Conservation (phyloP, 2,797 vertebrate genomes). For the Amblyraja radiata region DNA sequence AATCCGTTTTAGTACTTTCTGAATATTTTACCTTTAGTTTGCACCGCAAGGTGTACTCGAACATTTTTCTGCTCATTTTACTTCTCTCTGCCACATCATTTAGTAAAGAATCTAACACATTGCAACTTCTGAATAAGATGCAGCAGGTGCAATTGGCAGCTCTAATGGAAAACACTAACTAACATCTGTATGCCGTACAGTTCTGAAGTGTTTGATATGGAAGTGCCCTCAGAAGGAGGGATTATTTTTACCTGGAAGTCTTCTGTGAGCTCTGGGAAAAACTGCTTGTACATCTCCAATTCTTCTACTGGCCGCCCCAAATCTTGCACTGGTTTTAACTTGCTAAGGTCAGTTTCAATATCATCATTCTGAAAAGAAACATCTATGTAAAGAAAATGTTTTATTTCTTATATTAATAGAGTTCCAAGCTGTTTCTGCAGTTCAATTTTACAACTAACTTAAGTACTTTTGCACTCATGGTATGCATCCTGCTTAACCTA, state of each 20-base stretch:
- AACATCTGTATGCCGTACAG: background rate
- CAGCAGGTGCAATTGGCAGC: background rate
- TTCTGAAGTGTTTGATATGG: background rate
- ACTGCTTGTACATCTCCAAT: constrained; percentile 79
- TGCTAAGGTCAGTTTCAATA: constrained; percentile 93
- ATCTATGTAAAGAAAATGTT: background rate
- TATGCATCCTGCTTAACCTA: background rate
- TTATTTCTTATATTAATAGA: constrained; percentile 20
- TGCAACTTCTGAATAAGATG: background rate
- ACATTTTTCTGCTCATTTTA: background rate
- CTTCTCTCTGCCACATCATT: background rate
- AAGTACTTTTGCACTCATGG: background rate
- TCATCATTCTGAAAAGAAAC: constrained; percentile 78
- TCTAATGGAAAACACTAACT: background rate
- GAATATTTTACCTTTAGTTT: background rate
- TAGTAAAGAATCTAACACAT: background rate
- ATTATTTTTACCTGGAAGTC: constrained; percentile 78
- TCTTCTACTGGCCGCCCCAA: constrained; percentile 74
- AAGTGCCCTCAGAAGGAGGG: background rate
- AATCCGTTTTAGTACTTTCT: background rate
- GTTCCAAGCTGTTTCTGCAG: background rate
- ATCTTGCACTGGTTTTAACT: constrained; percentile 74
- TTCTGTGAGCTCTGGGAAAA: constrained; percentile 84
- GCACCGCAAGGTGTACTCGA: background rate
- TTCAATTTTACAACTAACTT: background rate